Evolutionary conservation across 2,888 invertebrate species (phyloP), one percentile per base, ranked within the genome.

Genomic region (Taenaris catops): DNA sequence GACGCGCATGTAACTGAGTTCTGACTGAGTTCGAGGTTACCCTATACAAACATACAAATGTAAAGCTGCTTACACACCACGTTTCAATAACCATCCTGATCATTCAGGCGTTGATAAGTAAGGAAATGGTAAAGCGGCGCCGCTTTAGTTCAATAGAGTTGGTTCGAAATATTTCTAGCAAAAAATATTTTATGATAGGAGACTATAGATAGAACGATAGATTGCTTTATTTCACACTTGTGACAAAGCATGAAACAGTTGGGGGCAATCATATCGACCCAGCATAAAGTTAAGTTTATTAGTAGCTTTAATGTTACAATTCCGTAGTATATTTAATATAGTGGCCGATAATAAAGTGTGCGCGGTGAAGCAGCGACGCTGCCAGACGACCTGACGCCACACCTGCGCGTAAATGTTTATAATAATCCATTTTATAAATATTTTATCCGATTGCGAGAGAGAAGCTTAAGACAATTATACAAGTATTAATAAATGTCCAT

Each of bases 371-470:
- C 38, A 33, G 38, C 44, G 23, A 35, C 32, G 29, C 36, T 46
- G 61, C 64, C 67, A 73, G 74, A 73, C 73, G 52, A 43, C 39
- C 44, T 49, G 74, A 70, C 75, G 74, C 72, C 75, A 32, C 38
- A 41, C 46, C 38, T 38, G 25, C 33, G 34, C 29, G 8, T 20
- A 7, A 12, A 12, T 25, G 34, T 28, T 43, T 33, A 31, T 39
- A 21, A 32, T 37, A 43, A 39, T 27, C 26, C 19, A 31, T 33
- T 36, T 40, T 40, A 43, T 43, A 37, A 40, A 36, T 31, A 26
- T 36, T 33, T 14, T 34, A 21, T 34, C 26, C 16, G 35, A 21
- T 43, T 39, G 36, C 33, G 29, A n/a, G 14, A 32, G 24, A 25
- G 1, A 8, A 14, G 16, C 10, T 11, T 36, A 7, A 12, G 19